Conservation (phyloP, 2,797 vertebrate genomes). For the Macrochelys suwanniensis region DNA sequence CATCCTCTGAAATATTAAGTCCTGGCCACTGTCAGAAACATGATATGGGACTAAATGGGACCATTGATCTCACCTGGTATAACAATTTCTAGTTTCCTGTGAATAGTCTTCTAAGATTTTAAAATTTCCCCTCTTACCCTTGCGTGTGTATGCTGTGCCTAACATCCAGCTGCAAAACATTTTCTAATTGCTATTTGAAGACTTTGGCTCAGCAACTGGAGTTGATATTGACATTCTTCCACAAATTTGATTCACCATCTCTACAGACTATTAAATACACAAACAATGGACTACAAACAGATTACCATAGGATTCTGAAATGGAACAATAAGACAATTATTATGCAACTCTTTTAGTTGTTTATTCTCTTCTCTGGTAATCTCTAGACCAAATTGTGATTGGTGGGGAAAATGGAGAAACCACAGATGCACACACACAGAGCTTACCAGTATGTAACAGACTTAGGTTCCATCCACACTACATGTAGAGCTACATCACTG, state of each 20-base stretch:
- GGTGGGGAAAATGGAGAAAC: not conserved
- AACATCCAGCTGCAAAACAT: not conserved
- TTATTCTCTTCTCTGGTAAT: not conserved
- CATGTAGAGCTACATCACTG: not conserved
- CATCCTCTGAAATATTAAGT: not conserved
- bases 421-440: not conserved
- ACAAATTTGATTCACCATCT: not conserved
- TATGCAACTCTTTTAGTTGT: not conserved
- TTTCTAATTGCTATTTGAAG: not conserved
- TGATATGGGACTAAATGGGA: not conserved
- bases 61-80: not conserved
- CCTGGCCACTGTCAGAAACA: not conserved
- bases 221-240: not conserved
- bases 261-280: not conserved
- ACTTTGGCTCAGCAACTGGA: not conserved
- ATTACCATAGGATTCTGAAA: not conserved
- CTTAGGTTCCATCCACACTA: not conserved
- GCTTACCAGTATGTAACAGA: not conserved
- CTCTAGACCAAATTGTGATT: not conserved
- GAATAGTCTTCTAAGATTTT: not conserved
- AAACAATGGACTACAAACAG: constrained; percentile 2
- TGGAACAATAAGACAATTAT: not conserved
- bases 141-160: not conserved
- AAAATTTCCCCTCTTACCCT: not conserved
- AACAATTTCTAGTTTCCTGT: not conserved